These are phyloP conservation scores for Drosophila subpulchrella DNA, from an alignment of 1,140 invertebrate genomes.

Conservation along the genomic window DNA sequence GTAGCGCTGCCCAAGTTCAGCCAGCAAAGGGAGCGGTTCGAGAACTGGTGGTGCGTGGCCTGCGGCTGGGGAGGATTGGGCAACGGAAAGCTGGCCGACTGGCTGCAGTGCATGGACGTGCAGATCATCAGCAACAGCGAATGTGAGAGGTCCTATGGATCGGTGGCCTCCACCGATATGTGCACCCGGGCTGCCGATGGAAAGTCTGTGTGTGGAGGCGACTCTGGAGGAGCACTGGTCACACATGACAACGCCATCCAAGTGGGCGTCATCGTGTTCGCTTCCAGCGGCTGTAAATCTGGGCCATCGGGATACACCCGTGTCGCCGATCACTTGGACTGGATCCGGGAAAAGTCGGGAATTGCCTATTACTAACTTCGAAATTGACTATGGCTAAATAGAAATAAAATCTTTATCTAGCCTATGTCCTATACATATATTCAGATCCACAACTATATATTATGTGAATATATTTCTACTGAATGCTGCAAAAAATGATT, in stretches of 20 bases:
- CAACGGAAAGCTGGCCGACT: slow-evolving; percentile 19
- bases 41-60: slow-evolving; percentile 36
- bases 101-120: slow-evolving; percentile 38
- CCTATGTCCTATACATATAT: not conserved
- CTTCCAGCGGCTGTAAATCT: slow-evolving; percentile 10
- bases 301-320: slow-evolving; percentile 31
- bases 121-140: slow-evolving; percentile 32
- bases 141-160: slow-evolving; percentile 5
- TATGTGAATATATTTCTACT: slow-evolving; percentile 5
- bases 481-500: not conserved
- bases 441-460: not conserved
- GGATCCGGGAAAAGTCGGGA: slow-evolving; percentile 42
- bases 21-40: slow-evolving; percentile 33
- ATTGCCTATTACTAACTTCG: slow-evolving; percentile 34
- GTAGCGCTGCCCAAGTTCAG: slow-evolving; percentile 32
- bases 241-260: slow-evolving; percentile 36
- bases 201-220: slow-evolving; percentile 25
- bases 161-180: slow-evolving; percentile 24
- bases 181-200: slow-evolving; percentile 23
- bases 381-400: not conserved
- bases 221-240: slow-evolving; percentile 46
- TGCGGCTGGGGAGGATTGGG: slow-evolving; percentile 63
- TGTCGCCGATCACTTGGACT: slow-evolving; percentile 38
- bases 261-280: slow-evolving; percentile 35
- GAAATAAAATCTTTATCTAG: not conserved